These are phyloP conservation scores for Astropecten irregularis DNA, from an alignment of 53 echinoderm and acorn worm genomes.

Conservation along the genomic window DNA sequence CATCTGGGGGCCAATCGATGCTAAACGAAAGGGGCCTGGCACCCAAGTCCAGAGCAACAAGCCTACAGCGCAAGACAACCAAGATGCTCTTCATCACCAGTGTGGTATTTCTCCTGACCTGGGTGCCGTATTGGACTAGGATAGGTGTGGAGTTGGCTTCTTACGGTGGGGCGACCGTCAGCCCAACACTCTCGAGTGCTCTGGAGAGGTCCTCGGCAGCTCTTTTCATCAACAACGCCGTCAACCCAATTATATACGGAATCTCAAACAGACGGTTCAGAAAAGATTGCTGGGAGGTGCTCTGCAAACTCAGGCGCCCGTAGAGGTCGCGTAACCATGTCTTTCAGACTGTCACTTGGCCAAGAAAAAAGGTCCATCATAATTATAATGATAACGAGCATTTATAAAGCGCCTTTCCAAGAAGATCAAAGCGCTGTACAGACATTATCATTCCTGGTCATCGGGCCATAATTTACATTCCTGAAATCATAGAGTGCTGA, in stretches of 20 bases:
- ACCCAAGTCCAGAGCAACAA: not conserved
- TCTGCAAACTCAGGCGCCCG: not conserved
- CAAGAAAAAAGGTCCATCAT: too few species aligned
- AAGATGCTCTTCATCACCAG: slow-evolving; percentile 25
- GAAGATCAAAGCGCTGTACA: too few species aligned
- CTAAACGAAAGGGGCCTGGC: too few species aligned
- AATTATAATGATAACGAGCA: too few species aligned
- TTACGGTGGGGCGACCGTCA: not conserved
- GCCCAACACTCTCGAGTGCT: not conserved
- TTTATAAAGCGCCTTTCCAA: too few species aligned
- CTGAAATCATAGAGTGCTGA: too few species aligned
- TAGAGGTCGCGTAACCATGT: too few species aligned
- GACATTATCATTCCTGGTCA: too few species aligned
- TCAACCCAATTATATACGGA: slow-evolving; percentile 24
- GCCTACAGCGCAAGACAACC: slow-evolving; percentile 20
- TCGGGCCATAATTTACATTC: too few species aligned
- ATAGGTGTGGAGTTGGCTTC: not conserved
- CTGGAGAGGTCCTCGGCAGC: not conserved
- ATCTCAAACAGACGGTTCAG: slow-evolving; percentile 21
- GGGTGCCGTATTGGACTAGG: slow-evolving; percentile 24
- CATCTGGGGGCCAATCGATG: too few species aligned
- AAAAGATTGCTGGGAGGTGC: slow-evolving; percentile 4
- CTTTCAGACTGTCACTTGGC: too few species aligned
- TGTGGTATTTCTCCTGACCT: slow-evolving; percentile 16
- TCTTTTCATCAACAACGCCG: not conserved